phyloP scores from a whole-genome alignment of 2,888 invertebrate genomes.

The Cantharis rustica region DNA sequence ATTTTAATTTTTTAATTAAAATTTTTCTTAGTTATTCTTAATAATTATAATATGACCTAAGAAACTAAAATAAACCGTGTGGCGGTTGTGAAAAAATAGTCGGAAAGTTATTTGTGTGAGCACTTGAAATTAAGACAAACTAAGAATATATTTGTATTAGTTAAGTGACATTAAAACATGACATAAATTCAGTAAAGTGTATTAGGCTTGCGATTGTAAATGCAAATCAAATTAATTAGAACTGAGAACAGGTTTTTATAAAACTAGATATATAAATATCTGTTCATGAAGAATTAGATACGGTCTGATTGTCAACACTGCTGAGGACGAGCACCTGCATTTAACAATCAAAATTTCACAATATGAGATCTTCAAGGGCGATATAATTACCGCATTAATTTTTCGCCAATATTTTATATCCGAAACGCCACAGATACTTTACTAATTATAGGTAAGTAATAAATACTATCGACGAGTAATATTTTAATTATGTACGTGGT shows the following conservation, averaged over 20 bases:
- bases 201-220: slow-evolving; percentile 4
- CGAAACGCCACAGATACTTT: background rate
- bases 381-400: background rate
- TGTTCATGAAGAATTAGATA: slow-evolving; percentile 24
- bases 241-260: slow-evolving; percentile 19
- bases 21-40: background rate
- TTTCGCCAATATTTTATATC: background rate
- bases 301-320: slow-evolving; percentile 33
- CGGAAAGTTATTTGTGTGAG: background rate
- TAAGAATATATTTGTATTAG: background rate
- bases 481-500: background rate
- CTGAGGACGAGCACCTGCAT: slow-evolving; percentile 29
- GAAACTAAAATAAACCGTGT: background rate
- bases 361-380: slow-evolving; percentile 18
- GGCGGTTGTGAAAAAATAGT: background rate
- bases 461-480: background rate
- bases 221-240: slow-evolving; percentile 23
- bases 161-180: slow-evolving; percentile 10
- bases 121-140: slow-evolving; percentile 2
- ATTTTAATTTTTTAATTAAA: background rate
- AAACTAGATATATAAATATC: slow-evolving; percentile 9
- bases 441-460: background rate
- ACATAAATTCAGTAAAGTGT: slow-evolving; percentile 10
- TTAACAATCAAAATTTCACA: slow-evolving; percentile 29
- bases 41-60: background rate